Base-by-base conservation (phyloP, 2,113 vertebrate genomes). In the Coptodon rendalli region DNA sequence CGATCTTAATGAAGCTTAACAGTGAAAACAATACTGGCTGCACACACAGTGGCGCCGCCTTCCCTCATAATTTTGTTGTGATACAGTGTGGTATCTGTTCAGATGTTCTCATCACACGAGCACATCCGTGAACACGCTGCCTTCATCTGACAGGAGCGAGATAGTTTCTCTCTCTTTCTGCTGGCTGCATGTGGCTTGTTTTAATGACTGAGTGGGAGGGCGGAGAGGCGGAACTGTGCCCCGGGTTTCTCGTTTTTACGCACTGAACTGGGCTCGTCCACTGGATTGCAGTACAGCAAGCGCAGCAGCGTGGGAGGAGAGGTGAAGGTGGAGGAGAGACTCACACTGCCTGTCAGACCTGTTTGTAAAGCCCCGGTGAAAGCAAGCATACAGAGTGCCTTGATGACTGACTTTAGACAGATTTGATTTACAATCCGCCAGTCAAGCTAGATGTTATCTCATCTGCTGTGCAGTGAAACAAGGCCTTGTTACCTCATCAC, bases 151-250 rank as follows among this genome's bases (percentile, higher is more conserved):
- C 12, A 7, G n/a, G 38, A 86, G 73, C 1, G 54, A 85, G 68
- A 43, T 57, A 10, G 83, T 73, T 80, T 68, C 4, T 40, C 34
- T 52, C 59, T 80, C 45, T 81, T 9, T 84, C 11, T 85, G 36
- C 87, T 2, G 80, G 40, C 81, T 76, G 86, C 66, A 79, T 81
- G 86, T 63, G 80, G 84, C 84, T 68, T 43, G 73, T 82, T 89
- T 92, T 94, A 92, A 92, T 91, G 87, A 83, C 87, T 68, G 91
- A 8, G 94, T 91, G 87, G 90, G 90, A 81, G 87, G 61, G 14
- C 4, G 19, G 73, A 57, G 85, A 88, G 86, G 54, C 24, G 83
- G 79, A 86, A 83, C 84, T 87, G 48, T 79, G 82, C 88, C 73
- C 27, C 17, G 10, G 73, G 73, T 78, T 78, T 82, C 81, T 91